Percentiles rank a stretch among this genome's conserved stretches.
Conservation (phyloP, 1,140 invertebrate genomes). For the Colletes gigas region DNA sequence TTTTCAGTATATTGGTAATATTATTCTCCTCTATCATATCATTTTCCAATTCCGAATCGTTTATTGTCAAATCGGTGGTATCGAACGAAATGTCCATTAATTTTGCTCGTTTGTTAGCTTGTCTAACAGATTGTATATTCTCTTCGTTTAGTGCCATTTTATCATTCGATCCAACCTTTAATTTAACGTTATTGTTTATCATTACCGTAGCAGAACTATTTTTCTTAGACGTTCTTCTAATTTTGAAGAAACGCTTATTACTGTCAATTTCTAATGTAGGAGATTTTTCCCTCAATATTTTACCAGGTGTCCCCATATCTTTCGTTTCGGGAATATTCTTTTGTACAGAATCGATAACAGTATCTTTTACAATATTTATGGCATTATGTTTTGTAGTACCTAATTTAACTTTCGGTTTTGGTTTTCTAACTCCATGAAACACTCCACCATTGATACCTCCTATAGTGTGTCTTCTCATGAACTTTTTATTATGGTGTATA, state of each 20-base stretch:
- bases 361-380: conserved; percentile 7
- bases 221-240: conserved; percentile 53
- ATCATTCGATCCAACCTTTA: conserved; percentile 56
- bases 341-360: neutral
- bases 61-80: conserved; percentile 71
- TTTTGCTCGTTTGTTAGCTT: conserved; percentile 36
- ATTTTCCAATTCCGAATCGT: conserved; percentile 65
- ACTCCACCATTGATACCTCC: conserved; percentile 76
- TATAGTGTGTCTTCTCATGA: conserved; percentile 48
- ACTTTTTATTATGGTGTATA: neutral
- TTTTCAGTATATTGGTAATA: conserved; percentile 69
- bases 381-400: conserved; percentile 18
- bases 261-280: conserved; percentile 59
- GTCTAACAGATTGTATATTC: conserved; percentile 2
- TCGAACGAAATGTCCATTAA: conserved; percentile 61
- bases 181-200: conserved; percentile 63
- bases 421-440: conserved; percentile 73
- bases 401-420: conserved; percentile 59
- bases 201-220: conserved; percentile 65
- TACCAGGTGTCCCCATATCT: neutral
- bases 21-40: conserved; percentile 52
- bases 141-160: conserved; percentile 61
- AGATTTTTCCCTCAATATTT: neutral
- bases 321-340: neutral
- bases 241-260: conserved; percentile 75